These are phyloP conservation scores for Macquaria ambigua DNA, from an alignment of 2,113 vertebrate species.

Conservation along the genomic window DNA sequence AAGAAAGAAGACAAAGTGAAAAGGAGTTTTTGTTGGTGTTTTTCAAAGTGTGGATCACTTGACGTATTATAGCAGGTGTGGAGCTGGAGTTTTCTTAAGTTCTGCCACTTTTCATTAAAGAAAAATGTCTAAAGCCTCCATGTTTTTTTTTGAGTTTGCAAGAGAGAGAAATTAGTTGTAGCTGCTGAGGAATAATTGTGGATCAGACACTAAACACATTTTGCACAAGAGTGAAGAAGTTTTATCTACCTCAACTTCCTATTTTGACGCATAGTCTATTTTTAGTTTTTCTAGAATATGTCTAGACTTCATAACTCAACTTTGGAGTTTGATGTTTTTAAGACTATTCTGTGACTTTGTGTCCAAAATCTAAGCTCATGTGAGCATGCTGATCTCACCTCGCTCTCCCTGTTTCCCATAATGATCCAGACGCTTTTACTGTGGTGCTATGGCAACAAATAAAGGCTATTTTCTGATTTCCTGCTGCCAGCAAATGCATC, in stretches of 20 bases:
- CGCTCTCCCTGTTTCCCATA: constrained; percentile 17
- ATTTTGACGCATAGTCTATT: not conserved
- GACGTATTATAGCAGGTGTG: not conserved
- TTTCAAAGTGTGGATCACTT: constrained; percentile 15
- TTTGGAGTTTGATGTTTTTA: not conserved
- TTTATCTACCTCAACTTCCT: not conserved
- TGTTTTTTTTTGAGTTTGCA: not conserved
- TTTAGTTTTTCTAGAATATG: not conserved
- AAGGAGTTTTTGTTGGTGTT: constrained; percentile 20
- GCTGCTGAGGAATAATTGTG: not conserved
- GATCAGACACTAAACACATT: not conserved
- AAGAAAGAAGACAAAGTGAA: not conserved
- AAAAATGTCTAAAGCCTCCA: not conserved
- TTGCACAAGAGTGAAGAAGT: not conserved
- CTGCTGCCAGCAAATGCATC: constrained; percentile 30
- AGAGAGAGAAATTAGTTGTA: not conserved
- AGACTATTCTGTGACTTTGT: not conserved
- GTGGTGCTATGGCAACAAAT: constrained; percentile 68
- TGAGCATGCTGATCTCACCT: not conserved
- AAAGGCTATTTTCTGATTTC: constrained; percentile 40
- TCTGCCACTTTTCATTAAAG: constrained; percentile 17
- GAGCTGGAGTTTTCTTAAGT: constrained; percentile 14
- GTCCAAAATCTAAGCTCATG: not conserved
- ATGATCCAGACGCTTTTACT: constrained; percentile 38
- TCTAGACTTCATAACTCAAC: not conserved